These are phyloP conservation scores for Sylvietta virens DNA, from an alignment of 2,113 vertebrate species.

Conservation along the genomic window DNA sequence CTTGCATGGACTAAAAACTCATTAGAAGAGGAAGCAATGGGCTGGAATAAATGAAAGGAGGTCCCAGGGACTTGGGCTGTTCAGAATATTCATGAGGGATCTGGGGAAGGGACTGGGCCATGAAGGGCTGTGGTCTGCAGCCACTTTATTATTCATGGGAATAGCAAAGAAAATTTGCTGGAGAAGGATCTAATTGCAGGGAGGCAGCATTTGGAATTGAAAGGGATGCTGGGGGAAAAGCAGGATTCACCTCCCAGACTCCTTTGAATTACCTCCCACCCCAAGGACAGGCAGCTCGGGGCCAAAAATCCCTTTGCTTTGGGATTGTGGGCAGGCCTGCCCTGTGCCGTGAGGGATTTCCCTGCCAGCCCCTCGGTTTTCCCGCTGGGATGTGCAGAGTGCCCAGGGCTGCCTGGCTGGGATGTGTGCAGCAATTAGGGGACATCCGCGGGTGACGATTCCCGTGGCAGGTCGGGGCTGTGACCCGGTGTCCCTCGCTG, in stretches of 20 bases:
- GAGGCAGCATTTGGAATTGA: neutral
- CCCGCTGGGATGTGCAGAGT: neutral
- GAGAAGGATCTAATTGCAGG: neutral
- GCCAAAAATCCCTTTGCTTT: no score
- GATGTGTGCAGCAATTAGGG: neutral
- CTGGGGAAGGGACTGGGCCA: neutral
- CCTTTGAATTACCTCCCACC: neutral
- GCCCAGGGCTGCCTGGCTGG: neutral
- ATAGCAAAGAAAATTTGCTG: neutral
- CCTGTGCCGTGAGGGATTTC: neutral
- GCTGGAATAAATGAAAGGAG: slow-evolving; percentile 5
- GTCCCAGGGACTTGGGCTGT: neutral
- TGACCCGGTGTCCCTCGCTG: neutral
- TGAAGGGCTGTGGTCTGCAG: neutral
- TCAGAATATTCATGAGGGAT: neutral
- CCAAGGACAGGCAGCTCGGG: neutral
- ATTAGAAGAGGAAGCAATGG: neutral
- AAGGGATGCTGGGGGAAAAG: neutral
- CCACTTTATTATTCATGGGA: neutral
- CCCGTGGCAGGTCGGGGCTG: neutral
- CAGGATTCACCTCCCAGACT: neutral
- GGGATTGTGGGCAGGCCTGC: neutral
- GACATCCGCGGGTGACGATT: neutral
- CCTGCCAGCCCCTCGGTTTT: neutral
- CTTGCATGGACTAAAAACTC: neutral